Evolutionary conservation across 2,113 vertebrate genomes (phyloP).

Genomic region (Seriola quinqueradiata): DNA sequence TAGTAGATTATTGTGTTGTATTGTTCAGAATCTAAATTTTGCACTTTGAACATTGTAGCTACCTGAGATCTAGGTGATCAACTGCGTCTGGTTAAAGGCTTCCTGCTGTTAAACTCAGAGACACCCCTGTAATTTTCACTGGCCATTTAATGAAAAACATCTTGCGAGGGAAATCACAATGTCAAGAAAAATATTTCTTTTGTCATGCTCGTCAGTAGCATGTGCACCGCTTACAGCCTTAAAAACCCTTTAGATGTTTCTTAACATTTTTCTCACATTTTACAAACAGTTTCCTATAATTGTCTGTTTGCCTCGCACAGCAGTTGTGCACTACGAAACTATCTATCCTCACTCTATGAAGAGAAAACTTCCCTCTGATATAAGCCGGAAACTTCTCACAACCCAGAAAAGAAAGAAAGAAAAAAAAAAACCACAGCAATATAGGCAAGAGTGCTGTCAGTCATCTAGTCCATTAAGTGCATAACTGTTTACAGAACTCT

Average conservation of each 20-base stretch:
- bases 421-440: constrained; percentile 19
- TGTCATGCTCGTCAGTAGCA: not conserved
- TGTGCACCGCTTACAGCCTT: not conserved
- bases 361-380: constrained; percentile 23
- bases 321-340: not conserved
- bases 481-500: constrained; percentile 80
- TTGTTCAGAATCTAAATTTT: constrained; percentile 23
- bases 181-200: constrained; percentile 24
- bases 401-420: constrained; percentile 18
- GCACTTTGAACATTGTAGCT: constrained; percentile 35
- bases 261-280: not conserved
- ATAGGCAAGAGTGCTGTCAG: constrained; percentile 67
- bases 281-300: not conserved
- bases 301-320: constrained; percentile 4
- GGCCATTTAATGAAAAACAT: constrained; percentile 23
- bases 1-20: not conserved
- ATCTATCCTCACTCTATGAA: constrained; percentile 1
- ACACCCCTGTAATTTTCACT: not conserved
- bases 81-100: constrained; percentile 50
- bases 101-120: constrained; percentile 61
- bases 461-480: constrained; percentile 80
- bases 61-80: constrained; percentile 41
- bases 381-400: constrained; percentile 40
- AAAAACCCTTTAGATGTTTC: not conserved
- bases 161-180: constrained; percentile 14